Percentiles rank a stretch among this genome's conserved stretches.
Evolutionary conservation across 2,888 invertebrate genomes (phyloP).

Genomic region (Choristoneura rosaceana): DNA sequence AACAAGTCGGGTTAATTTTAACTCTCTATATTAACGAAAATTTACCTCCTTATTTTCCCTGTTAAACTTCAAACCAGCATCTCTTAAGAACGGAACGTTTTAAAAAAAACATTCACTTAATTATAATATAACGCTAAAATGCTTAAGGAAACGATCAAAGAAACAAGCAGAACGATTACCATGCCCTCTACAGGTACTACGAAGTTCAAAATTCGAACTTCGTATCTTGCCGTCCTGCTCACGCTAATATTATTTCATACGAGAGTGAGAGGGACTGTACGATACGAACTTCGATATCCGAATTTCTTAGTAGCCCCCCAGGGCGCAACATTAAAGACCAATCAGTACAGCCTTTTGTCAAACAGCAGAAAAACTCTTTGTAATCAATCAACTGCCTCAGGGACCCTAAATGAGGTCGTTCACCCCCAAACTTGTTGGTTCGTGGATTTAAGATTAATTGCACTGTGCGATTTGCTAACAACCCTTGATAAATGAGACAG

Average conservation of each 20-base stretch:
- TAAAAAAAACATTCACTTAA: background rate
- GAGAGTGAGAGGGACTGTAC: no score
- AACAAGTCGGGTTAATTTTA: no score
- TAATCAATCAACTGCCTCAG: slow-evolving; percentile 66
- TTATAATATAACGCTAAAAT: background rate
- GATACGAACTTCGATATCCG: no score
- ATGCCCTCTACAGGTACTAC: background rate
- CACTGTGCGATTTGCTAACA: slow-evolving; percentile 28
- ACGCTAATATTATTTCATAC: no score
- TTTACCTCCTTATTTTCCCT: no score
- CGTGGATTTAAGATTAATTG: slow-evolving; percentile 40
- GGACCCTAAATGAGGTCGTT: slow-evolving; percentile 68
- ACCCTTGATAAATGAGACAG: slow-evolving; percentile 34
- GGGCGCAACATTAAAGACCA: slow-evolving; percentile 46
- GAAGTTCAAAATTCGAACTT: no score
- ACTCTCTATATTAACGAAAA: no score
- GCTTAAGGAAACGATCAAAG: background rate
- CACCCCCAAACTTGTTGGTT: slow-evolving; percentile 53
- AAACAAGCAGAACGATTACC: slow-evolving; percentile 27
- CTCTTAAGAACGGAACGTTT: no score
- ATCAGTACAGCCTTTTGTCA: slow-evolving; percentile 72
- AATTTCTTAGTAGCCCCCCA: no score
- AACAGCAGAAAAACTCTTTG: slow-evolving; percentile 69
- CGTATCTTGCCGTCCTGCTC: no score
- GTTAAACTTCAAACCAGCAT: no score